Conservation (phyloP, 2,113 vertebrate species). For the Cynoglossus semilaevis region DNA sequence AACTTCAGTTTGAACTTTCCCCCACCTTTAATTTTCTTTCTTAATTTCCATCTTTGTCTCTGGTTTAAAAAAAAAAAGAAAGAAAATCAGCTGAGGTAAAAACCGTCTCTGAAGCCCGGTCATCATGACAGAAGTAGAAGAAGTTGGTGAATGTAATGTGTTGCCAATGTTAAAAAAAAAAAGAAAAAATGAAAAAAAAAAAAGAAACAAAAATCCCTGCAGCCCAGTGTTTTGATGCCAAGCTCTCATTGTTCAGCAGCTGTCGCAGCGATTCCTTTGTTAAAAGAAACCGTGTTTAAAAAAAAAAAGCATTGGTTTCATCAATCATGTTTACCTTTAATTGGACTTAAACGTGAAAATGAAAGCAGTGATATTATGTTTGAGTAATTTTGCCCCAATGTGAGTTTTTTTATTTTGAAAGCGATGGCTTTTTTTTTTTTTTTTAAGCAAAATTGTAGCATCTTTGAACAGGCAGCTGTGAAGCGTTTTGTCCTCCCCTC, state of each 20-base stretch:
- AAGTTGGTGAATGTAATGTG: slow-evolving; percentile 53
- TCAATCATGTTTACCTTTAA: neutral
- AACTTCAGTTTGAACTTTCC: slow-evolving; percentile 19
- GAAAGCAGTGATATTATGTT: neutral
- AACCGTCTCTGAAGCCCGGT: slow-evolving; percentile 6
- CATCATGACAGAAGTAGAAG: neutral
- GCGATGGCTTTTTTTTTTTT: slow-evolving; percentile 33
- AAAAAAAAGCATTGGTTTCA: slow-evolving; percentile 2
- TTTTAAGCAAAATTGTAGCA: slow-evolving; percentile 74
- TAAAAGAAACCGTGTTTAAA: neutral
- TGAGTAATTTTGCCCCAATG: neutral
- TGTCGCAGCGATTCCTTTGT: slow-evolving; percentile 6
- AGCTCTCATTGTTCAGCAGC: slow-evolving; percentile 15
- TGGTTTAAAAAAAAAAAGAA: neutral
- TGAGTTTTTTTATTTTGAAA: slow-evolving; percentile 27
- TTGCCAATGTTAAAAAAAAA: slow-evolving; percentile 29
- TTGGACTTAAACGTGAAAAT: neutral
- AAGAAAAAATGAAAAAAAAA: too few species aligned
- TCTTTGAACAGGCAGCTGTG: slow-evolving; percentile 75
- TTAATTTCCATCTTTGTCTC: neutral
- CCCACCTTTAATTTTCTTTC: neutral
- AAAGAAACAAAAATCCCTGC: neutral
- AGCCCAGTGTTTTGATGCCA: slow-evolving; percentile 33
- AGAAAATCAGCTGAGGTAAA: neutral
- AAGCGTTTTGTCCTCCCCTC: slow-evolving; percentile 29